Evolutionary conservation across 2,113 vertebrate genomes (phyloP), one percentile per base, ranked within the genome.

Genomic region (Pangasianodon hypophthalmus): DNA sequence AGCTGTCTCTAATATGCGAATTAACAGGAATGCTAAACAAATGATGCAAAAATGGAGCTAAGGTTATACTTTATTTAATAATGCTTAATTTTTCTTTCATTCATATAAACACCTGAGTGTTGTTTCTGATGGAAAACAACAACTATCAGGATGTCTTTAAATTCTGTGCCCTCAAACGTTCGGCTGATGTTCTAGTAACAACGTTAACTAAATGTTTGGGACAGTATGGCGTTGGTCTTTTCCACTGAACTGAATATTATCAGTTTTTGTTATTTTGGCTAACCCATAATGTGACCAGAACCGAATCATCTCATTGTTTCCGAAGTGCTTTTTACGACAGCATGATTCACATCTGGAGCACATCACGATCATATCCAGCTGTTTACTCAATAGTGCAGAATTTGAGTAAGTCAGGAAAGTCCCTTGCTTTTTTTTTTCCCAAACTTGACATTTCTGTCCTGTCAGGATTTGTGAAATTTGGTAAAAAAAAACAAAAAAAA

Each of bases 281-380:
- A 50, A 80, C 46, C 26, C 29, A 80, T 54, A 82, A 58, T 5
- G 19, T 56, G 82, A 46, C 56, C 54, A 60, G 56, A 84, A 44
- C 6, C 4, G 2, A 37, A 32, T 58, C 81, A 58, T 79, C 79
- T 18, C n/a, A 54, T 62, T 46, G 56, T 84, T 58, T 84, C 81
- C 32, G 2, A 41, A 41, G 32, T 13, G 32, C 4, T 41, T 58
- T 58, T 52, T 52, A 41, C 18, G 32, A 58, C 6, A 11, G 9
- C 19, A 56, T 4, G 19, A 41, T 58, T 84, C 82, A 84, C 82
- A 84, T 84, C 82, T 84, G 56, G 82, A 84, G 82, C 56, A 84
- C 21, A 26, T 84, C 37, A 41, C 54, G 4, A 60, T 60, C 37
- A 60, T 58, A 32, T 83, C 82, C 82, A 84, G 82, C 82, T 84